Conservation (phyloP, 2,888 invertebrate species). For the Miltochrista miniata region DNA sequence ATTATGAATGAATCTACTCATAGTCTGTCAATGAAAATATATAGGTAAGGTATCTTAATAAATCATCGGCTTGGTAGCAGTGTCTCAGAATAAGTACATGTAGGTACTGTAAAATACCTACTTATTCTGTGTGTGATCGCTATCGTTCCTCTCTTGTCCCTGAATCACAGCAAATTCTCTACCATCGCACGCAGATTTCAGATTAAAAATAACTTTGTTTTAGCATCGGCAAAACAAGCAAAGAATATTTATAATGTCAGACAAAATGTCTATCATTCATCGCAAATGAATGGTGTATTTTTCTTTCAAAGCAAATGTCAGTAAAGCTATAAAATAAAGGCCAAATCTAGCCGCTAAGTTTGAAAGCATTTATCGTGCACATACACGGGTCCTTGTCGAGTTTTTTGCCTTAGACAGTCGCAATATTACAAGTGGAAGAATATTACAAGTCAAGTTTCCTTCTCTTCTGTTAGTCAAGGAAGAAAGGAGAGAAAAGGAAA, state of each 20-base stretch:
- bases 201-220: not conserved
- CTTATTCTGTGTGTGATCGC: not conserved
- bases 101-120: too few species aligned
- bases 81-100: too few species aligned
- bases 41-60: too few species aligned
- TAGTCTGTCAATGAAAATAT: too few species aligned
- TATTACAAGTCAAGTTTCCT: too few species aligned
- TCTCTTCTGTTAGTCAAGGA: too few species aligned
- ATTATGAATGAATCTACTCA: too few species aligned
- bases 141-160: too few species aligned
- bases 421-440: too few species aligned
- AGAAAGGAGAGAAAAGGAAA: too few species aligned
- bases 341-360: constrained; percentile 9
- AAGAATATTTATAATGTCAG: constrained; percentile 15
- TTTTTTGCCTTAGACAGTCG: not conserved
- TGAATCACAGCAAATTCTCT: not conserved
- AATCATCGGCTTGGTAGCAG: too few species aligned
- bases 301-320: constrained; percentile 41
- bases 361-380: constrained; percentile 4
- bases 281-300: constrained; percentile 29
- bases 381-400: too few species aligned
- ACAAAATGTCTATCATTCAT: constrained; percentile 40
- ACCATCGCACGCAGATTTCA: not conserved
- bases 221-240: constrained; percentile 25
- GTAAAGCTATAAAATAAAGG: constrained; percentile 25